Evolutionary conservation across 2,888 invertebrate genomes (phyloP).

Genomic region (Bombylius major): DNA sequence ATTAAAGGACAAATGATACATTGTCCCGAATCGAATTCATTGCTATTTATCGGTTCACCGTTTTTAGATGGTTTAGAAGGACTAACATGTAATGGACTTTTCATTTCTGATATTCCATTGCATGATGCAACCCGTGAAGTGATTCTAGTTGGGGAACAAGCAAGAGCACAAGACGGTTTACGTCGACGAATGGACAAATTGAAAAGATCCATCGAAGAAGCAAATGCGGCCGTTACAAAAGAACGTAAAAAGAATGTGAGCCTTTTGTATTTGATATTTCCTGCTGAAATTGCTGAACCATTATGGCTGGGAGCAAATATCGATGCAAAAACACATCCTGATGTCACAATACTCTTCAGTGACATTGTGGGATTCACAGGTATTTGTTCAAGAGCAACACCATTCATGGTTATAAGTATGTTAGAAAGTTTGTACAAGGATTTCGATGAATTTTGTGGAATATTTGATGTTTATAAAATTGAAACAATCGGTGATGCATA

Average conservation of each 20-base stretch:
- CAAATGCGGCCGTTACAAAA: slow-evolving; percentile 80
- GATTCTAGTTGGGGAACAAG: slow-evolving; percentile 89
- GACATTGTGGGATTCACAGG: slow-evolving; percentile 95
- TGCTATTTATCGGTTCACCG: slow-evolving; percentile 88
- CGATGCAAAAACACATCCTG: slow-evolving; percentile 83
- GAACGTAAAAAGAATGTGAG: slow-evolving; percentile 92
- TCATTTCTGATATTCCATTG: slow-evolving; percentile 90
- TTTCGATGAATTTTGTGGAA: slow-evolving; percentile 84
- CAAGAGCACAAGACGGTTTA: slow-evolving; percentile 85
- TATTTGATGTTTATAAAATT: slow-evolving; percentile 91
- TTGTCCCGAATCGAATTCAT: slow-evolving; percentile 79
- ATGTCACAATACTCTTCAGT: slow-evolving; percentile 92
- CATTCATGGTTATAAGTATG: slow-evolving; percentile 94
- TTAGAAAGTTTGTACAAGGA: slow-evolving; percentile 84
- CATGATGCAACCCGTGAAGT: slow-evolving; percentile 94
- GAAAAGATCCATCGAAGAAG: slow-evolving; percentile 87
- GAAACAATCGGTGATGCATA: slow-evolving; percentile 96
- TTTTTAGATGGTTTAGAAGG: slow-evolving; percentile 86
- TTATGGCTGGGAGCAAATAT: slow-evolving; percentile 88
- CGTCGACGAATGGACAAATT: slow-evolving; percentile 87
- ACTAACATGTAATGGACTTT: slow-evolving; percentile 80
- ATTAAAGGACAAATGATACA: slow-evolving; percentile 94
- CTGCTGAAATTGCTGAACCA: slow-evolving; percentile 85
- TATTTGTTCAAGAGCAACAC: slow-evolving; percentile 88
- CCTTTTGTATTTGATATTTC: slow-evolving; percentile 84